Base-by-base conservation (phyloP, 2,888 invertebrate genomes). In the Andrena camellia region DNA sequence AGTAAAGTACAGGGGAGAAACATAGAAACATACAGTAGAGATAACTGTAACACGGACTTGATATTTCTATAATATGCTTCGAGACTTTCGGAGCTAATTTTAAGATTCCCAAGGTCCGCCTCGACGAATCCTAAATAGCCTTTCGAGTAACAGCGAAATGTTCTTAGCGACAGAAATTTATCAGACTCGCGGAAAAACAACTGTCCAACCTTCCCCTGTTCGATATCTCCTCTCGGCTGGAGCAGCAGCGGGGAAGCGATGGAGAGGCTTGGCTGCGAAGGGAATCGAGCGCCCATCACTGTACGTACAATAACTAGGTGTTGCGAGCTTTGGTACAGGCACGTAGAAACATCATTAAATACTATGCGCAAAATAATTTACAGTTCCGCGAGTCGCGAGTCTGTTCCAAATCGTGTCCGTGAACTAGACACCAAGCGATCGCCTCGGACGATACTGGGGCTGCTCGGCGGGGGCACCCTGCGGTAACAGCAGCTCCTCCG, bases 261-360 rank as follows among this genome's bases (percentile, higher is more conserved):
- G 10, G 23, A 8, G 6, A 5, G 35, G 8, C 35, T 31, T 10
- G 59, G 1, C 10, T 72, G 17, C 5, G 33, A 48, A 35, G 26
- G 42, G 50, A 42, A 48, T 31, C 23, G 31, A 50, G n/a, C 20
- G 26, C 48, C 80, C 67, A 79, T 68, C 68, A 29, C 54, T 50
- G 54, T 10, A 62, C 71, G 48, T 50, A 78, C 57, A 80, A 69
- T 71, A 78, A 78, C 73, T 82, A 82, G 69, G 33, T 72, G 68
- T 82, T 72, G 73, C 62, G 73, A 83, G 70, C 84, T 84, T 84
- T 83, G 83, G 84, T 84, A 83, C 84, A 84, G 78, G 83, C 83
- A 84, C 78, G 74, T 83, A 84, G 74, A 84, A 75, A 84, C 75
- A 83, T 73, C 57, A 57, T 81, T 83, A 77, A 81, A 78, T 78